Conservation (phyloP, 2,113 vertebrate genomes). For the Tylochromis polylepis region DNA sequence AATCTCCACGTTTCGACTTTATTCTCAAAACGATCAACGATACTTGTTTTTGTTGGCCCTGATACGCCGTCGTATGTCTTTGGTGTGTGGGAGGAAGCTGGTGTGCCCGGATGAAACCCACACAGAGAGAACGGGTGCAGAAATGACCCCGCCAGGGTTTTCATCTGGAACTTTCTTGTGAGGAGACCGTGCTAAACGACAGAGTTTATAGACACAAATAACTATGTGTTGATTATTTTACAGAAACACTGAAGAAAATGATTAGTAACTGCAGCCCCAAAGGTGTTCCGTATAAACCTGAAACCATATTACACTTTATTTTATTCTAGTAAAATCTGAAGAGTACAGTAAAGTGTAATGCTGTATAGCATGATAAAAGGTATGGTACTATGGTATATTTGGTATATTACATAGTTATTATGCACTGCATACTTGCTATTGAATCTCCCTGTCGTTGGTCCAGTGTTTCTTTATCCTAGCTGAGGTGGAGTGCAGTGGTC, state of each 20-base stretch:
- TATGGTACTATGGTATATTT: not conserved
- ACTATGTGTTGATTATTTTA: not conserved
- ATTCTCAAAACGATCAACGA: not conserved
- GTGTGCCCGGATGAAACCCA: not conserved
- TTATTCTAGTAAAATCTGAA: not conserved
- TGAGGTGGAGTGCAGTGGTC: not conserved
- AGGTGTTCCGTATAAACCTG: not conserved
- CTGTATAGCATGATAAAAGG: not conserved
- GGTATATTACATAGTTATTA: not conserved
- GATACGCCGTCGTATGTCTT: fast-evolving
- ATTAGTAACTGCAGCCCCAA: not conserved
- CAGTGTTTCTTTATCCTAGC: not conserved
- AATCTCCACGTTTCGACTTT: not conserved
- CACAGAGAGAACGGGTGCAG: not conserved
- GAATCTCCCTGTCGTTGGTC: not conserved
- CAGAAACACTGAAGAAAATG: not conserved
- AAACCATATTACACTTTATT: fast-evolving
- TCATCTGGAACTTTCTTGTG: not conserved
- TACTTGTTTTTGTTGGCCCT: not conserved
- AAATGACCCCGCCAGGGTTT: fast-evolving
- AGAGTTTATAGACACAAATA: not conserved
- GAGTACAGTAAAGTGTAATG: not conserved
- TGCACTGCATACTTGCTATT: not conserved
- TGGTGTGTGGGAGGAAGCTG: not conserved
- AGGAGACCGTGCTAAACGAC: not conserved